Conservation (phyloP, 2,113 vertebrate genomes). For the Thermophis baileyi region DNA sequence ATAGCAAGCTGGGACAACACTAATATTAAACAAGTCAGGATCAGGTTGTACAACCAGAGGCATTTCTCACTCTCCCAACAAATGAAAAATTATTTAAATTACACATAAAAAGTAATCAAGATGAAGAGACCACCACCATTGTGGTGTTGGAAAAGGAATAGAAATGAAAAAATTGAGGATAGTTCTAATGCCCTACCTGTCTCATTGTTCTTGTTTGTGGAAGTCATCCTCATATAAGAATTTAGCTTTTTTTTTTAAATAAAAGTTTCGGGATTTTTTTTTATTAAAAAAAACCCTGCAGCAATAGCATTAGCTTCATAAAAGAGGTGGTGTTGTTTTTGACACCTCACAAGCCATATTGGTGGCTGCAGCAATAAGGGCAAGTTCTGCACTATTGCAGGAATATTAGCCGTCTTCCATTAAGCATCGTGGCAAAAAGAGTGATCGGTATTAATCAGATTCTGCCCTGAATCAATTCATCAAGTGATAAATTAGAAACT, state of each 20-base stretch:
- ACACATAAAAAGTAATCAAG: background rate
- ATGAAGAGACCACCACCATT: background rate
- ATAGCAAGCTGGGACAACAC: background rate
- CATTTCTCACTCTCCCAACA: background rate
- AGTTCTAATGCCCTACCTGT: background rate
- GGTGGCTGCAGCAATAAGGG: background rate
- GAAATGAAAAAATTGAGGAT: background rate
- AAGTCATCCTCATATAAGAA: background rate
- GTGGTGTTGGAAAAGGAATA: background rate
- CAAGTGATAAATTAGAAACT: background rate
- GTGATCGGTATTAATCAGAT: background rate
- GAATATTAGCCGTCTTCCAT: background rate
- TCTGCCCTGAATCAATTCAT: background rate
- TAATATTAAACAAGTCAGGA: background rate
- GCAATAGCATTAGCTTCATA: background rate
- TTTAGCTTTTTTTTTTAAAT: background rate
- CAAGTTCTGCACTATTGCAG: background rate
- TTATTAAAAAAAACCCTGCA: background rate
- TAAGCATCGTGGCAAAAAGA: background rate
- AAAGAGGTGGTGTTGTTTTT: background rate
- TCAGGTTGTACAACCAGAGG: background rate
- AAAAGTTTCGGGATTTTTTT: background rate
- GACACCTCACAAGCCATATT: background rate
- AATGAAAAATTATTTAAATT: background rate
- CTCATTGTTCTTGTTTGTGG: background rate